These are phyloP conservation scores for Tinea semifulvella DNA, from an alignment of 2,888 invertebrate species.

Conservation along the genomic window DNA sequence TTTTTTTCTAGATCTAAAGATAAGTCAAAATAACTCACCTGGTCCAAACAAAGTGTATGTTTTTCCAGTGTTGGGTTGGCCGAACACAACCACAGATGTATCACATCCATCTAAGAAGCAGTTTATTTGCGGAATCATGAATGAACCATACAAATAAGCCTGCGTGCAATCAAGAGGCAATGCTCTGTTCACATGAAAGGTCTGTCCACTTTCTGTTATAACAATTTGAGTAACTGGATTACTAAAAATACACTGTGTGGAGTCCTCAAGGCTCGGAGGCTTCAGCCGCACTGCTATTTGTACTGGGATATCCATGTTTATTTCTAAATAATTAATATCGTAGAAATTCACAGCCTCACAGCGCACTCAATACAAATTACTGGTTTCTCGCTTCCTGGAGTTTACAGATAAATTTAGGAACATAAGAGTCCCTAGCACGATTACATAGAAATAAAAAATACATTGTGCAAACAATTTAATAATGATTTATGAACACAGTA, in stretches of 20 bases:
- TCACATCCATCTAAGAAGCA: slow-evolving; percentile 78
- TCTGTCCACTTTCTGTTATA: slow-evolving; percentile 68
- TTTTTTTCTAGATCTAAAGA: not conserved
- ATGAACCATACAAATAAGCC: slow-evolving; percentile 69
- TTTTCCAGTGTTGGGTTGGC: slow-evolving; percentile 74
- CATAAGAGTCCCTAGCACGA: too few species aligned
- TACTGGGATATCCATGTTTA: slow-evolving; percentile 75
- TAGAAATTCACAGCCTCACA: too few species aligned
- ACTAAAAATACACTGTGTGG: slow-evolving; percentile 66
- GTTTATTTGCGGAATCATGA: slow-evolving; percentile 72
- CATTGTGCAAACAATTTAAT: too few species aligned
- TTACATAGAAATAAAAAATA: too few species aligned
- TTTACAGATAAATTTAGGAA: too few species aligned
- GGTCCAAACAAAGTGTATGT: slow-evolving; percentile 78
- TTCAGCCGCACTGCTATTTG: slow-evolving; percentile 76
- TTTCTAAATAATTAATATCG: too few species aligned
- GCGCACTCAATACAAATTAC: too few species aligned
- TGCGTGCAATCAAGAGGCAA: slow-evolving; percentile 70
- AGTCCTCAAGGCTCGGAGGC: slow-evolving; percentile 65
- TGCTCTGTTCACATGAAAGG: slow-evolving; percentile 60
- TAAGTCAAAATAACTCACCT: slow-evolving; percentile 43
- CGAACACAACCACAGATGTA: slow-evolving; percentile 76
- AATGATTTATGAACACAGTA: too few species aligned
- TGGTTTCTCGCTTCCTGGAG: too few species aligned
- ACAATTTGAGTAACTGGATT: slow-evolving; percentile 68